Base-by-base conservation (phyloP, 2,113 vertebrate genomes). In the Cyanistes caeruleus region DNA sequence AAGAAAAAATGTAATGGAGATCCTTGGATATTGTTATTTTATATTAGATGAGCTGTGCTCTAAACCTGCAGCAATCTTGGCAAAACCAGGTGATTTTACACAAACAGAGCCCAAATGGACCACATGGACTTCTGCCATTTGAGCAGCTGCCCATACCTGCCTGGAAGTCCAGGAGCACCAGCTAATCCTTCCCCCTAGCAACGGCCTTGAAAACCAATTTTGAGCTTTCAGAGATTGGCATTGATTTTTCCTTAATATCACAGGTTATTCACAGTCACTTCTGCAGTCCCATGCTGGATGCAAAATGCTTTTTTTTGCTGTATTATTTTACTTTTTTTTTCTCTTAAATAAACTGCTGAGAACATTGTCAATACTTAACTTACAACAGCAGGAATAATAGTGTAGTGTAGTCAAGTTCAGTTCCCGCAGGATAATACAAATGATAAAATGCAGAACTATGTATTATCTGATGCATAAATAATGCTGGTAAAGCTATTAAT, bases 201-300 rank as follows among this genome's bases (percentile, higher is more conserved):
- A 89, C 21, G 10, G 73, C 25, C 65, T 90, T 82, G 85, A 87
- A 89, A 94, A 64, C 68, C 69, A 84, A 27, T 78, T 88, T 58
- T 68, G 56, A 81, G 65, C 76, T 89, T 78, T 68, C 52, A 90
- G 73, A 89, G 39, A 81, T 11, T 53, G 60, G 76, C 76, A 96
- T 49, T 81, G 90, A 97, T 97, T 96, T 97, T 96, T 92, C 80
- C 76, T 90, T 75, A 95, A 96, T 58, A 92, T 86, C 79, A 74
- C 52, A 81, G 48, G 60, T 90, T 94, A 86, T 75, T 96, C 83
- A 92, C 72, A 72, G 90, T 41, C 84, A 64, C 60, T 94, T 87
- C 86, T 80, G 30, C 37, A 90, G 60, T 49, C 15, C 58, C 52
- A 68, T 72, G 68, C 52, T 84, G 76, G 76, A 97, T 85, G 72